A percentile compares a stretch with the other conserved stretches of the same genome.
Conservation (phyloP, 2,797 vertebrate genomes). For the Falco rusticolus region DNA sequence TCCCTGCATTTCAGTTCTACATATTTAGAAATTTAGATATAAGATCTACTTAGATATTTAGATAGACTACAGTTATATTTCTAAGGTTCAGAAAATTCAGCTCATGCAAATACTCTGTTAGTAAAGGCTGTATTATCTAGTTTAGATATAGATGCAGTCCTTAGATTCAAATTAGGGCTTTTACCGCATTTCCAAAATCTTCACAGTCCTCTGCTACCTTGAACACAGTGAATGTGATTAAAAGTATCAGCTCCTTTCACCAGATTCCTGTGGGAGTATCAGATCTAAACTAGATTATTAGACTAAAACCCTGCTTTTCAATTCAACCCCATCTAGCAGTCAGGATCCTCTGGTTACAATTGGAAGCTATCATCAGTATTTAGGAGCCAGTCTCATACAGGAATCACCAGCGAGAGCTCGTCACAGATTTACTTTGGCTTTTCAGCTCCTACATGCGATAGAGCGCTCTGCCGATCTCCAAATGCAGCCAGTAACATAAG, state of each 20-base stretch:
- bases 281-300: constrained; percentile 53
- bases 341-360: not conserved
- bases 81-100: not conserved
- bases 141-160: not conserved
- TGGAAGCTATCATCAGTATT: not conserved
- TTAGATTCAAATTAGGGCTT: not conserved
- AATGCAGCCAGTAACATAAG: not conserved
- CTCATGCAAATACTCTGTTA: not conserved
- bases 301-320: constrained; percentile 7
- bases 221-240: not conserved
- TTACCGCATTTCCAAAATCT: not conserved
- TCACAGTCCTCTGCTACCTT: not conserved
- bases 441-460: not conserved
- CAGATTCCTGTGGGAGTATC: constrained; percentile 37
- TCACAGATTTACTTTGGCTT: not conserved
- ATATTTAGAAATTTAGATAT: not conserved
- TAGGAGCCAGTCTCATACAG: not conserved
- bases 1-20: not conserved
- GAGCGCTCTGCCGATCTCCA: not conserved
- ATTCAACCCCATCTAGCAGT: constrained; percentile 1
- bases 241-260: not conserved
- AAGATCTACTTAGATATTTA: too few species aligned
- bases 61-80: not conserved
- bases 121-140: not conserved
- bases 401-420: not conserved